Conservation (phyloP, 1,140 invertebrate genomes). For the Zelostemma sp. region DNA sequence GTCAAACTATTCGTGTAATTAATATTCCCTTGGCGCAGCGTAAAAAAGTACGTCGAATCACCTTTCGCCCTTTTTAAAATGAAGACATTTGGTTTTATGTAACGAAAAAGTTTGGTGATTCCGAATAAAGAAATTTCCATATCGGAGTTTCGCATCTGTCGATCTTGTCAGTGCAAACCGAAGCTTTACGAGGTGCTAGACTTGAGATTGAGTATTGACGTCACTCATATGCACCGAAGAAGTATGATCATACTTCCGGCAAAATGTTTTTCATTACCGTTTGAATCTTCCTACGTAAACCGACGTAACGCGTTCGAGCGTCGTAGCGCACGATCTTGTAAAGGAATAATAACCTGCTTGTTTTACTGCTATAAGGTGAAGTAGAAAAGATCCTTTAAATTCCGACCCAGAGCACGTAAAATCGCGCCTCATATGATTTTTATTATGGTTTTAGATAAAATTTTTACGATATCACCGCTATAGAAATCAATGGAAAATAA, state of each 20-base stretch:
- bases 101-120: no score
- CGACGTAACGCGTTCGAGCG: no score
- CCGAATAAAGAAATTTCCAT: no score
- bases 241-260: conserved; percentile 33
- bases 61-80: background rate
- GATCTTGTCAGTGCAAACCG: conserved; percentile 10
- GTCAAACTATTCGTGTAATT: no score
- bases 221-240: conserved; percentile 38
- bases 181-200: conserved; percentile 38
- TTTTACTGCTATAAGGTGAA: background rate
- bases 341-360: no score
- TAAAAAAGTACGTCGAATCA: background rate
- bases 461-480: background rate
- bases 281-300: no score
- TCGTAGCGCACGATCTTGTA: no score
- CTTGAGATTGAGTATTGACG: conserved; percentile 33
- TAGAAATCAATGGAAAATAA: no score
- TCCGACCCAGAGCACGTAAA: background rate
- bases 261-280: conserved; percentile 43
- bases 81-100: background rate
- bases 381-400: background rate
- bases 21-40: background rate
- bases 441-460: background rate
- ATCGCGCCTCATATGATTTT: background rate
- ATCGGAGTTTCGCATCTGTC: conserved; percentile 21